Base-by-base conservation (phyloP, 1,140 invertebrate genomes). In the Procambarus virginalis region DNA sequence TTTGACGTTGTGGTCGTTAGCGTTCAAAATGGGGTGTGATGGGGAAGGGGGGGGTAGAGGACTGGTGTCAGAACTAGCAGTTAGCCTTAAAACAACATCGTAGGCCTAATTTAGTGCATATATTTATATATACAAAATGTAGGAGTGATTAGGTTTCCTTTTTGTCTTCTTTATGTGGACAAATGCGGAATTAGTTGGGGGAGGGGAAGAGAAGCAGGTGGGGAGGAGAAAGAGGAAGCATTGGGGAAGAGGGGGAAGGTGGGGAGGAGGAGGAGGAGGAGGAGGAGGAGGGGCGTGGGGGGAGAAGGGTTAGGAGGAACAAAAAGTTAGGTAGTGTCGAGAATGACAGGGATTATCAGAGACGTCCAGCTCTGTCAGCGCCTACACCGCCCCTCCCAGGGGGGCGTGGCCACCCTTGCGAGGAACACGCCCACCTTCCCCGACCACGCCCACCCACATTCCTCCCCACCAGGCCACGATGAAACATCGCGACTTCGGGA, bases 291-390 rank as follows among this genome's bases (percentile, higher is more conserved):
- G 34, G 55, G 60, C 22, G 14, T 34, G 58, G 64, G 68, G 80
- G 34, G 0, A 34, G 49, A 55, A 82, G 55, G 17, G 80, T 64
- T 22, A 22, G 60, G 64, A 34, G 45, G 80, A 64, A 49, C 75
- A 82, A 88, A 88, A 88, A 88, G 78, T 81, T 12, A 14, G 46
- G 78, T 64, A 88, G 79, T 82, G 78, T 55, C 79, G 60, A 55
- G 77, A 86, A 86, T 88, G 86, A 82, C 79, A 88, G 86, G 86
- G 86, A 88, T 88, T 88, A 88, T 88, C 68, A 60, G 60, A 46
- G 77, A 34, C 10, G 60, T 70, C 68, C 20, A 14, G 48, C n/a
- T 22, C 68, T 76, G 79, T 82, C 86, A 81, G 78, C 10, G 68
- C 60, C 68, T 88, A 88, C 77, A 80, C 64, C 78, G 60, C 86